Conservation (phyloP, 2,888 invertebrate species). For the Pilophorus perplexus region DNA sequence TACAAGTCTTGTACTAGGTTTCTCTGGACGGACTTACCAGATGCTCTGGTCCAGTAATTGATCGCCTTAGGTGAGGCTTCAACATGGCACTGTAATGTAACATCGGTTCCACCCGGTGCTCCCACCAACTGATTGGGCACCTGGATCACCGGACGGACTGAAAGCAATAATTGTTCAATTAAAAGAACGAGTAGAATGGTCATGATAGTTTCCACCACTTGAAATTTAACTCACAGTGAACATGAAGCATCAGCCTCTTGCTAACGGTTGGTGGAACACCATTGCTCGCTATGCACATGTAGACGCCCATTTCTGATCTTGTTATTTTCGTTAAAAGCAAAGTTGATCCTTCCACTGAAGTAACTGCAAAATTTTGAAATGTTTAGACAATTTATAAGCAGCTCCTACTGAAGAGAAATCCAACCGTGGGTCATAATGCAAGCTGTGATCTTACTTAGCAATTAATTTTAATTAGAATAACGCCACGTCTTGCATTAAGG, state of each 20-base stretch:
- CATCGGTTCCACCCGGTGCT: slow-evolving; percentile 80
- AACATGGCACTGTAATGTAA: slow-evolving; percentile 79
- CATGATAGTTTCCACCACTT: no score
- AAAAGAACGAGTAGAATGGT: no score
- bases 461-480: no score
- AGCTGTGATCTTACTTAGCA: no score
- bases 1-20: no score
- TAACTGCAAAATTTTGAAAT: slow-evolving; percentile 60
- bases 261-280: slow-evolving; percentile 85
- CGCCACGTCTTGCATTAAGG: no score
- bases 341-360: slow-evolving; percentile 73
- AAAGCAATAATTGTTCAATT: no score
- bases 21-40: slow-evolving; percentile 66
- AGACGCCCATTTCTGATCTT: slow-evolving; percentile 84
- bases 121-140: slow-evolving; percentile 91
- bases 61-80: slow-evolving; percentile 92
- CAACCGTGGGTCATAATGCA: no score
- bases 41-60: slow-evolving; percentile 90
- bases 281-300: slow-evolving; percentile 84
- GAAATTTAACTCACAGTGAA: slow-evolving; percentile 72
- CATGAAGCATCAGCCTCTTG: slow-evolving; percentile 86
- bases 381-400: no score
- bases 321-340: slow-evolving; percentile 81
- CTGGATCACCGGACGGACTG: slow-evolving; percentile 90
- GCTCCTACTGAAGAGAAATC: no score